A percentile compares a stretch with the other conserved stretches of the same genome.
Conservation (phyloP, 2,797 vertebrate species). For the Phaenicophaeus curvirostris region DNA sequence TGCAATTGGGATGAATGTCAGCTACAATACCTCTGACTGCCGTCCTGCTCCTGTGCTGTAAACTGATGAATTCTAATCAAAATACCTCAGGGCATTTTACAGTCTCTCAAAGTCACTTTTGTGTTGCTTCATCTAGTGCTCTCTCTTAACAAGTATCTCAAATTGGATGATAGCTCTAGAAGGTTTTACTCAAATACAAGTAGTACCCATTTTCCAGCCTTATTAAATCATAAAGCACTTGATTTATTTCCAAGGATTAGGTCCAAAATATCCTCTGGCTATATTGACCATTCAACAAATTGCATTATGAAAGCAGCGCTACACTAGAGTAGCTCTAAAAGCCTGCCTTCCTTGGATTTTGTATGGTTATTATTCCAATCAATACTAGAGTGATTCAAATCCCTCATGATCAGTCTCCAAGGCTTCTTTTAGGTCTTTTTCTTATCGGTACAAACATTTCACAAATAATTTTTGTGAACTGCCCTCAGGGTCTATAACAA, state of each 20-base stretch:
- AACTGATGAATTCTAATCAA: conserved; percentile 43
- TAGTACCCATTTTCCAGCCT: conserved; percentile 33
- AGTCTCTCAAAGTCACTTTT: conserved; percentile 44
- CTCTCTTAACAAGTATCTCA: conserved; percentile 60
- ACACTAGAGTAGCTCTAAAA: conserved; percentile 25
- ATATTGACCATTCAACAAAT: conserved; percentile 65
- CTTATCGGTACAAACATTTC: conserved; percentile 27
- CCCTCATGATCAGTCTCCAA: conserved; percentile 5
- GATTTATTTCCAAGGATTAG: conserved; percentile 50
- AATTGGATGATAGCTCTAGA: conserved; percentile 43
- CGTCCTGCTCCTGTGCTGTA: not conserved
- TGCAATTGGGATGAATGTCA: not conserved
- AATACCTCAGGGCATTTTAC: conserved; percentile 18
- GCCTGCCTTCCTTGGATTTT: conserved; percentile 23
- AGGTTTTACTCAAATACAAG: conserved; percentile 44
- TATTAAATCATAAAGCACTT: conserved; percentile 67
- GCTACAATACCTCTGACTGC: not conserved
- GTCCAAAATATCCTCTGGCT: conserved; percentile 56
- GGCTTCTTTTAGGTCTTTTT: conserved; percentile 18
- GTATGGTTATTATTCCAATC: conserved; percentile 31
- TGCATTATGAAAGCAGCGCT: conserved; percentile 30
- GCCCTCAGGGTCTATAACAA: not conserved
- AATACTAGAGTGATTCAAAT: conserved; percentile 37
- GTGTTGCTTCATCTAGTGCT: conserved; percentile 28
- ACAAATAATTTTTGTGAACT: not conserved